A percentile compares a stretch with the other conserved stretches of the same genome.
phyloP scores from a whole-genome alignment of 1,140 invertebrate species.

The Chrysomallon squamiferum region DNA sequence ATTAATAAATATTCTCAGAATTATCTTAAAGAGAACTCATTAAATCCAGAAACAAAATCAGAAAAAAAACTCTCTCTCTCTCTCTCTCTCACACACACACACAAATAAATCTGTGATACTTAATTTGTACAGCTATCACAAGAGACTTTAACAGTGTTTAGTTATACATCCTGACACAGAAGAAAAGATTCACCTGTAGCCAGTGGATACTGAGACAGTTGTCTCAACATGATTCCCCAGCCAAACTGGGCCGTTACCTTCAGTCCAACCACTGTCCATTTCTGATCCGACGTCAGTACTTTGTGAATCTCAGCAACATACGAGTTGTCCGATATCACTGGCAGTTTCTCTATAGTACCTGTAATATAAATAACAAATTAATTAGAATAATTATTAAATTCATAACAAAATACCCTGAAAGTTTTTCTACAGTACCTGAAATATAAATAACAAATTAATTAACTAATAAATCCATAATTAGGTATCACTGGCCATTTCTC shows the following conservation, averaged over 20 bases:
- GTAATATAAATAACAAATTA: neutral
- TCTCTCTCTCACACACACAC: no score
- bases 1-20: no score
- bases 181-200: slow-evolving; percentile 34
- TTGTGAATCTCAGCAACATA: slow-evolving; percentile 70
- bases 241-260: slow-evolving; percentile 79
- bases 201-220: slow-evolving; percentile 67
- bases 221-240: slow-evolving; percentile 81
- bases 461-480: no score
- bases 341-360: slow-evolving; percentile 76
- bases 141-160: no score
- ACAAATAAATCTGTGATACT: no score
- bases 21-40: no score
- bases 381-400: no score
- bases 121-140: no score
- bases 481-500: slow-evolving; percentile 76
- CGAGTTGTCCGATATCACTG: slow-evolving; percentile 74
- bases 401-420: no score
- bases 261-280: slow-evolving; percentile 74
- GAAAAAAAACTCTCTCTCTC: no score
- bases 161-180: neutral
- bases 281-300: slow-evolving; percentile 65
- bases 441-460: no score
- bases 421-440: slow-evolving; percentile 72
- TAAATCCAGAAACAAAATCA: no score